These are phyloP conservation scores for Apocheima hispidaria DNA, from an alignment of 2,888 invertebrate species.

Conservation along the genomic window DNA sequence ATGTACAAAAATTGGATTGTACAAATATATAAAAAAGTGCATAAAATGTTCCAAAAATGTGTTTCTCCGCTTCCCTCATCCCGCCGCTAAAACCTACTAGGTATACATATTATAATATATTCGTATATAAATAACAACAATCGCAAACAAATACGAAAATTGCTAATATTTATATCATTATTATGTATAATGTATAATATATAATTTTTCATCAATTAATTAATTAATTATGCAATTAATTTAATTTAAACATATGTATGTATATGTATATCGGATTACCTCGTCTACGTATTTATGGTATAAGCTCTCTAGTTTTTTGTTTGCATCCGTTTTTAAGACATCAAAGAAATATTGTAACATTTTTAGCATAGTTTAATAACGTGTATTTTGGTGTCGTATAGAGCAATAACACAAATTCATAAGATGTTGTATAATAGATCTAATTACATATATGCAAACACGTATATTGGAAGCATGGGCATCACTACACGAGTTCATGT, in stretches of 20 bases:
- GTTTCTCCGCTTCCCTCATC: slow-evolving; percentile 66
- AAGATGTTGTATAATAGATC: not conserved
- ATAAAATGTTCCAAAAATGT: slow-evolving; percentile 84
- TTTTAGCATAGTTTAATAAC: not conserved
- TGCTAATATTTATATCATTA: slow-evolving; percentile 24
- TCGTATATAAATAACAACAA: slow-evolving; percentile 47
- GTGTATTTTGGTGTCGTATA: not conserved
- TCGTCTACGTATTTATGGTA: slow-evolving; percentile 36
- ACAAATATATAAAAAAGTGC: slow-evolving; percentile 84
- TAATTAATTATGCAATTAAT: not conserved
- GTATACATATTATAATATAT: slow-evolving; percentile 19
- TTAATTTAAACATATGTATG: slow-evolving; percentile 4
- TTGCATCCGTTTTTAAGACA: slow-evolving; percentile 24
- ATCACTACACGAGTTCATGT: not conserved
- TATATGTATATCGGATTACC: slow-evolving; percentile 16
- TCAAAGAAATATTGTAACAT: slow-evolving; percentile 25
- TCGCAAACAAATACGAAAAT: slow-evolving; percentile 54
- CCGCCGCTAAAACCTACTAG: slow-evolving; percentile 56
- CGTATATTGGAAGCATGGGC: slow-evolving; percentile 7
- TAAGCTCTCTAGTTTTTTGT: slow-evolving; percentile 41
- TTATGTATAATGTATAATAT: not conserved
- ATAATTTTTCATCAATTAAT: not conserved
- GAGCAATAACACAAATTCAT: not conserved
- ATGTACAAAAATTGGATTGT: slow-evolving; percentile 75
- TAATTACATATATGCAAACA: not conserved